Percentiles rank a stretch among this genome's conserved stretches.
phyloP scores from a whole-genome alignment of 2,888 invertebrate species.

The Prostheceraeus crozeri region DNA sequence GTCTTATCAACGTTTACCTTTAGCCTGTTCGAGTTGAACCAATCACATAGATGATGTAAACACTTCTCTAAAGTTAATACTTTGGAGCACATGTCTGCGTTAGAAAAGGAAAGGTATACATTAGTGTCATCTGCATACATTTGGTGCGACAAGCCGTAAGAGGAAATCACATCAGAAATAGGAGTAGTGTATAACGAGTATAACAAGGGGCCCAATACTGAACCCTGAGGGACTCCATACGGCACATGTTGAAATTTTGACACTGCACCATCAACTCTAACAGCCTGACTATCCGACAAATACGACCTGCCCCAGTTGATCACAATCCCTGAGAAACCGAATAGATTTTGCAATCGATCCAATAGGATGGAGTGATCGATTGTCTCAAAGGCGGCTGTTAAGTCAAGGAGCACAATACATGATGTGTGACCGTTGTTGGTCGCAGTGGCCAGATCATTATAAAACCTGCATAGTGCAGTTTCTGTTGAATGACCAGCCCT shows the following conservation, averaged over 20 bases:
- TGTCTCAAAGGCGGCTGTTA: conserved; percentile 41
- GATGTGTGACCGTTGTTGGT: conserved; percentile 40
- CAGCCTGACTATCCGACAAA: conserved; percentile 1
- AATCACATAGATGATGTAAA: neutral
- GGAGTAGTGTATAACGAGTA: conserved; percentile 38
- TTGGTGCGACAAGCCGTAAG: conserved; percentile 39
- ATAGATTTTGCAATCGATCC: conserved; percentile 29
- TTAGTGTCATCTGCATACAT: conserved; percentile 41
- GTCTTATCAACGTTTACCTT: neutral
- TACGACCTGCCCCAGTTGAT: conserved; percentile 40
- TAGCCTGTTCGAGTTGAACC: conserved; percentile 2
- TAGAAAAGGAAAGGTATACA: conserved; percentile 37
- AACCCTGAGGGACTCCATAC: conserved; percentile 19
- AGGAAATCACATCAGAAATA: conserved; percentile 39
- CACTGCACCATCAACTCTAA: too few relatives aligned
- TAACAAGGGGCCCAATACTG: conserved; percentile 35
- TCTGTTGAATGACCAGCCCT: conserved; percentile 38
- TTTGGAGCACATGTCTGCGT: conserved; percentile 14
- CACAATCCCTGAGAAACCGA: conserved; percentile 36
- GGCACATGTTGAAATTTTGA: too few relatives aligned
- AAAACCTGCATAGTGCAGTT: conserved; percentile 37
- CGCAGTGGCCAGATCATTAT: conserved; percentile 36
- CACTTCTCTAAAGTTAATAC: conserved; percentile 1
- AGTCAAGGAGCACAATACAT: conserved; percentile 38
- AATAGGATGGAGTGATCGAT: conserved; percentile 39